Conservation (phyloP, 2,797 vertebrate species). For the Neomorphus geoffroyi region DNA sequence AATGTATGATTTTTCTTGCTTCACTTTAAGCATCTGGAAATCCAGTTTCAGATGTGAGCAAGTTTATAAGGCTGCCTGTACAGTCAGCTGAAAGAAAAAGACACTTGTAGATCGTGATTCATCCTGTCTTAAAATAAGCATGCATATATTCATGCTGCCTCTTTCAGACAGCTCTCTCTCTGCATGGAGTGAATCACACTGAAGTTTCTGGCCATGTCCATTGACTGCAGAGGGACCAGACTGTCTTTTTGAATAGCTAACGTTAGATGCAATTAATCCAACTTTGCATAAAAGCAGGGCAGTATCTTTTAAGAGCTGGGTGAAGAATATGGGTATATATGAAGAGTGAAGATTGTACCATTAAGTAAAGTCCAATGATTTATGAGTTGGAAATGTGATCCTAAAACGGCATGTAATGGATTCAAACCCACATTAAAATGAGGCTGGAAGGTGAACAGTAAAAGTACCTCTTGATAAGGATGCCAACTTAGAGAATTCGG, state of each 20-base stretch:
- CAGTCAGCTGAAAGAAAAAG: background rate
- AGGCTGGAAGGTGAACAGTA: background rate
- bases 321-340: background rate
- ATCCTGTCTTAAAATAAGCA: constrained; percentile 21
- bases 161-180: background rate
- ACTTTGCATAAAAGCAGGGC: background rate
- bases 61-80: background rate
- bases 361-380: background rate
- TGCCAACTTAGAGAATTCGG: background rate
- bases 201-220: background rate
- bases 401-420: background rate
- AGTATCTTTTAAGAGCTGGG: background rate
- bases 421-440: background rate
- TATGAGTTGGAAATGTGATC: background rate
- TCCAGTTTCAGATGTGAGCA: background rate
- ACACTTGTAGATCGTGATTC: constrained; percentile 7
- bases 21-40: constrained; percentile 4
- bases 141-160: background rate
- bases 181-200: background rate
- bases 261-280: background rate
- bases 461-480: background rate
- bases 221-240: constrained; percentile 4
- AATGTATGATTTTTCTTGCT: background rate
- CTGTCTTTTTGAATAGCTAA: background rate
- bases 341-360: background rate